A percentile compares a stretch with the other conserved stretches of the same genome.
phyloP scores from a whole-genome alignment of 2,797 vertebrate species.

The Lemur catta region DNA sequence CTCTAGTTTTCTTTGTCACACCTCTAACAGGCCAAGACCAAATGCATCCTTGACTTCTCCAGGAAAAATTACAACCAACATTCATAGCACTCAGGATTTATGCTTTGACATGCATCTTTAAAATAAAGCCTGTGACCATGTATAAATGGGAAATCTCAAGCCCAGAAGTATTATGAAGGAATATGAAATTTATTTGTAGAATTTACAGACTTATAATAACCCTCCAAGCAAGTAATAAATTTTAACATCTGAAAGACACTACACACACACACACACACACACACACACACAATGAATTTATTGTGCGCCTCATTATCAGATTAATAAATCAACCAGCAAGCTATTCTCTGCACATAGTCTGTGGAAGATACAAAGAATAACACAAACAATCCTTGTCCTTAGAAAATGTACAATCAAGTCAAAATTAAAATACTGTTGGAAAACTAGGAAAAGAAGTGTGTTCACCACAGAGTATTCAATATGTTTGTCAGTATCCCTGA shows the following conservation, averaged over 20 bases:
- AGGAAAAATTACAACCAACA: constrained; percentile 35
- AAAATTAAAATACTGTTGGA: background rate
- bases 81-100: constrained; percentile 35
- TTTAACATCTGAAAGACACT: constrained; percentile 26
- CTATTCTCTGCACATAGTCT: background rate
- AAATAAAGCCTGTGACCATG: constrained; percentile 49
- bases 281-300: background rate
- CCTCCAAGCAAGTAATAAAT: constrained; percentile 52
- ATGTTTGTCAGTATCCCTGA: background rate
- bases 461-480: background rate
- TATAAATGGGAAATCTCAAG: constrained; percentile 46
- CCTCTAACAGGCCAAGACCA: background rate
- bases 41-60: constrained; percentile 30
- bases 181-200: constrained; percentile 52
- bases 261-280: background rate
- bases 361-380: background rate
- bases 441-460: background rate
- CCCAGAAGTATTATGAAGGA: constrained; percentile 40
- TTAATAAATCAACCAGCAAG: constrained; percentile 47
- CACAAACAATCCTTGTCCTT: background rate
- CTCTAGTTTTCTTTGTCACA: background rate
- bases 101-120: constrained; percentile 39
- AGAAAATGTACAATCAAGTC: background rate
- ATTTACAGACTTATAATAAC: constrained; percentile 60
- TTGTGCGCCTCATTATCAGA: background rate